A percentile compares a stretch with the other conserved stretches of the same genome.
phyloP scores from a whole-genome alignment of 2,888 invertebrate genomes.

The Platycheirus albimanus region DNA sequence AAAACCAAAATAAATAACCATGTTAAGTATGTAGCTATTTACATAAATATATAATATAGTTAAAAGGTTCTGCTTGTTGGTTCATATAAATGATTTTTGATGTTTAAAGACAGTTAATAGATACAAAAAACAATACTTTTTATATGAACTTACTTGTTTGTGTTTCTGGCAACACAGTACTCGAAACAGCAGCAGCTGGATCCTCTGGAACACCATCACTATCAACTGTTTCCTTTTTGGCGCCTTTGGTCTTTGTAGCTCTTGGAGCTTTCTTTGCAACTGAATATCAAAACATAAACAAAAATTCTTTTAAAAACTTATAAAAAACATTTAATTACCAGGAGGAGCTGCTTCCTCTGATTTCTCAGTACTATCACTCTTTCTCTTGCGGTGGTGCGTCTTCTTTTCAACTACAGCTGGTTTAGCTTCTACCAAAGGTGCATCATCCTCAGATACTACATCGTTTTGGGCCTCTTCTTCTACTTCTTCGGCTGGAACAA shows the following conservation, averaged over 20 bases:
- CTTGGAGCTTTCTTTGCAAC: constrained; percentile 50
- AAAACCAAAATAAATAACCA: too few relatives aligned
- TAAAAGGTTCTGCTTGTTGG: too few relatives aligned
- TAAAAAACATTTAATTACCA: too few relatives aligned
- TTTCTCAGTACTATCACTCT: constrained; percentile 48
- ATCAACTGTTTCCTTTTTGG: constrained; percentile 63
- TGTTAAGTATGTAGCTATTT: too few relatives aligned
- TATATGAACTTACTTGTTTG: constrained; percentile 64
- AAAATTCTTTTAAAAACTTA: not conserved
- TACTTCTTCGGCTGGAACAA: not conserved
- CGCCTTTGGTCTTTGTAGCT: constrained; percentile 62
- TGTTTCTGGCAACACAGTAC: constrained; percentile 20
- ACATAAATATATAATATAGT: too few relatives aligned
- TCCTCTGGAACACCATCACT: constrained; percentile 60
- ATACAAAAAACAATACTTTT: too few relatives aligned
- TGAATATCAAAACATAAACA: not conserved
- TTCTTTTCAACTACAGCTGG: constrained; percentile 52
- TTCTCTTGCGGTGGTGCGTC: constrained; percentile 38
- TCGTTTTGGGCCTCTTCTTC: constrained; percentile 1
- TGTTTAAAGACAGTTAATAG: too few relatives aligned
- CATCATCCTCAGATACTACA: constrained; percentile 33
- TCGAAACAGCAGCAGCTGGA: constrained; percentile 34
- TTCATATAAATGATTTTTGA: too few relatives aligned
- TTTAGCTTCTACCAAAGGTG: constrained; percentile 6
- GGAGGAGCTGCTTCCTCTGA: constrained; percentile 41